Evolutionary conservation across 2,888 invertebrate species (phyloP).

Genomic region (Cantharis rufa): DNA sequence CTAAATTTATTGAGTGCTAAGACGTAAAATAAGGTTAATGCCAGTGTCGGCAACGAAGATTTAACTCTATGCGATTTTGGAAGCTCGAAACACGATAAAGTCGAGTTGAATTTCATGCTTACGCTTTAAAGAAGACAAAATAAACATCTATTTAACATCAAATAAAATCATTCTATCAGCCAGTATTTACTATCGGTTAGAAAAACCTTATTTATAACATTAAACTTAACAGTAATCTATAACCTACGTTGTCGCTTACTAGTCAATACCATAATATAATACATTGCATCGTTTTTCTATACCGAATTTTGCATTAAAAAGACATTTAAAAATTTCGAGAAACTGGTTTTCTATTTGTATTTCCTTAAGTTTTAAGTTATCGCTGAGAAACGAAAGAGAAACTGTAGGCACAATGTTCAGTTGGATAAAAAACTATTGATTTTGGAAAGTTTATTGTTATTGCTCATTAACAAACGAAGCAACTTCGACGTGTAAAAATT

Average conservation of each 20-base stretch:
- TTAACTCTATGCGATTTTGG: slow-evolving; percentile 23
- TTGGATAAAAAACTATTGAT: no score
- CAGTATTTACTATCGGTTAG: not conserved
- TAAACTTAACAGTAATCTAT: not conserved
- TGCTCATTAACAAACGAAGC: no score
- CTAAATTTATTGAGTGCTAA: slow-evolving; percentile 32
- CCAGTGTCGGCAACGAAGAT: slow-evolving; percentile 27
- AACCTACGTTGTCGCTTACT: not conserved
- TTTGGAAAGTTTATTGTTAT: no score
- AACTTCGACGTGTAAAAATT: no score
- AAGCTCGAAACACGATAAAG: slow-evolving; percentile 29
- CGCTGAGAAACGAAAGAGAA: not conserved
- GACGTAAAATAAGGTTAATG: slow-evolving; percentile 33
- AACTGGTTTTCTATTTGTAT: not conserved
- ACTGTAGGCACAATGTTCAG: no score
- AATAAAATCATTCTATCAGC: not conserved
- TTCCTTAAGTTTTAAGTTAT: not conserved
- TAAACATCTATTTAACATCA: slow-evolving; percentile 20
- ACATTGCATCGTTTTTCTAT: not conserved
- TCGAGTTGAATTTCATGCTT: slow-evolving; percentile 20
- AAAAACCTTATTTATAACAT: not conserved
- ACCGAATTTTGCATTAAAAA: not conserved
- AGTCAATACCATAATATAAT: not conserved
- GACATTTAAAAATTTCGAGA: not conserved
- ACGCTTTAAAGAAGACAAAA: slow-evolving; percentile 14